phyloP scores from a whole-genome alignment of 2,888 invertebrate species.

The Ophion ellenae region DNA sequence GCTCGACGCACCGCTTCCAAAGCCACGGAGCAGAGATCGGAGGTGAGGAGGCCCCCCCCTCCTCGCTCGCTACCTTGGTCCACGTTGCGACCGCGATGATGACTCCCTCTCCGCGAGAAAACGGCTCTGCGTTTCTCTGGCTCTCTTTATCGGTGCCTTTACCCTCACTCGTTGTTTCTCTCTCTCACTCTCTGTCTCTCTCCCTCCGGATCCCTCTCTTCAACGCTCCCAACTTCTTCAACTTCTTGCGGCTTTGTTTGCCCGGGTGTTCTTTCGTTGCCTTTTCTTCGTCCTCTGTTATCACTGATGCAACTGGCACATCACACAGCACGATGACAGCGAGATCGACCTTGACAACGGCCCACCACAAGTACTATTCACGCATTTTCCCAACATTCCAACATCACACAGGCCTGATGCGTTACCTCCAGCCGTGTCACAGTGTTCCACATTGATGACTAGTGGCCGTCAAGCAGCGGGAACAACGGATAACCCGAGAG shows the following conservation, averaged over 20 bases:
- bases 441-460: slow-evolving; percentile 50
- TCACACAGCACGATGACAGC: slow-evolving; percentile 69
- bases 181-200: slow-evolving; percentile 51
- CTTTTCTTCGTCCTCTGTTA: slow-evolving; percentile 68
- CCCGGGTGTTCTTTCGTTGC: background rate
- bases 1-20: slow-evolving; percentile 65
- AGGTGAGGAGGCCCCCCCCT: slow-evolving; percentile 86
- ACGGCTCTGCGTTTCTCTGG: slow-evolving; percentile 62
- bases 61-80: slow-evolving; percentile 73
- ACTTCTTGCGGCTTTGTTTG: slow-evolving; percentile 6
- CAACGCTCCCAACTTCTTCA: slow-evolving; percentile 1
- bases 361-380: slow-evolving; percentile 7
- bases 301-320: slow-evolving; percentile 79
- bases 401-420: slow-evolving; percentile 58
- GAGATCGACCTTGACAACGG: slow-evolving; percentile 51
- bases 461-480: slow-evolving; percentile 24
- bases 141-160: slow-evolving; percentile 70
- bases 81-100: slow-evolving; percentile 66
- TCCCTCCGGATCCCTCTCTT: slow-evolving; percentile 7
- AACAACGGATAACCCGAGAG: background rate
- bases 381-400: slow-evolving; percentile 23
- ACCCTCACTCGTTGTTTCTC: slow-evolving; percentile 67
- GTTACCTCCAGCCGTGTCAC: slow-evolving; percentile 60
- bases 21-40: slow-evolving; percentile 73
- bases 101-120: slow-evolving; percentile 66